These are phyloP conservation scores for Hecatera dysodea DNA, from an alignment of 2,888 invertebrate genomes.

Conservation along the genomic window DNA sequence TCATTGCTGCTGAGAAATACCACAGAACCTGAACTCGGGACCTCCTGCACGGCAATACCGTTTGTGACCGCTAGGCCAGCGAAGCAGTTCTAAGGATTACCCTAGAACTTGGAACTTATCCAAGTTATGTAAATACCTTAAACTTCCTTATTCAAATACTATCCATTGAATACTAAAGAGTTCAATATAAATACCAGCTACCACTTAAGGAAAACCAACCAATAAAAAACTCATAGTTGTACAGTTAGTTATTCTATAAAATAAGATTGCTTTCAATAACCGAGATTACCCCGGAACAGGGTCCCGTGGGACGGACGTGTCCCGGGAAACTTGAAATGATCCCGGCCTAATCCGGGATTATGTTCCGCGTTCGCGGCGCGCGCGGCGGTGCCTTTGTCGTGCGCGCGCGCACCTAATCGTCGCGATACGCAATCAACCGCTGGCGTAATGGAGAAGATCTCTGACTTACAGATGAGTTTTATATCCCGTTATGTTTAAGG, in stretches of 20 bases:
- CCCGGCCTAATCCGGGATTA: constrained; percentile 73
- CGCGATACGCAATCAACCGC: constrained; percentile 82
- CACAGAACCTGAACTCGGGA: background rate
- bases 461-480: constrained; percentile 55
- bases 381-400: constrained; percentile 75
- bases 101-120: constrained; percentile 1
- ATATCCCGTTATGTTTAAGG: constrained; percentile 58
- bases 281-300: constrained; percentile 68
- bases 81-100: background rate
- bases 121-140: background rate
- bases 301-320: constrained; percentile 73
- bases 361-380: constrained; percentile 76
- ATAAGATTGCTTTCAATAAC: constrained; percentile 65
- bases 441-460: constrained; percentile 73
- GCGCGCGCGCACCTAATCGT: constrained; percentile 83
- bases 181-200: background rate
- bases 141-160: constrained; percentile 10
- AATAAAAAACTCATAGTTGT: constrained; percentile 24
- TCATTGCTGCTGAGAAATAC: background rate
- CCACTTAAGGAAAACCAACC: constrained; percentile 21
- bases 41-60: background rate
- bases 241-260: constrained; percentile 47
- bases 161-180: constrained; percentile 8
- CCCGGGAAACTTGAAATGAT: constrained; percentile 69
- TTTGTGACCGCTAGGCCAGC: background rate